Conservation (phyloP, 64 coral and sea anemone genomes). For the Catalaphyllia jardinei region DNA sequence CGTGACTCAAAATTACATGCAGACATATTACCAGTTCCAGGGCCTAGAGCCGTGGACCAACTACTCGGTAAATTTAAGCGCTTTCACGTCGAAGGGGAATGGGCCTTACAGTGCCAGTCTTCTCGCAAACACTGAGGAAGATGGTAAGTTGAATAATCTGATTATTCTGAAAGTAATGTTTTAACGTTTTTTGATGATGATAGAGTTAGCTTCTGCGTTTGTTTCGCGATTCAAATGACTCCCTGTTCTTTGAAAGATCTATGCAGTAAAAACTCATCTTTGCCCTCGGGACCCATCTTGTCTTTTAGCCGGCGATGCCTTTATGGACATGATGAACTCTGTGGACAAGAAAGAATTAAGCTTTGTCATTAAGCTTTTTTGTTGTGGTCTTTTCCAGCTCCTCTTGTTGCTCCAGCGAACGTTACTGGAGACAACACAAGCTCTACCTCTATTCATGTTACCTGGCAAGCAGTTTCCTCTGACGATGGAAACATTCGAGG, state of each 20-base stretch:
- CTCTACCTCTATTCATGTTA: slow-evolving; percentile 49
- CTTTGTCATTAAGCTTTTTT: neutral
- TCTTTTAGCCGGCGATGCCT: too few species aligned
- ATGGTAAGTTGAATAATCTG: neutral
- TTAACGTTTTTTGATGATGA: too few species aligned
- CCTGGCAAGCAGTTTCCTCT: slow-evolving; percentile 22
- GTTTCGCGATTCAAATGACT: too few species aligned
- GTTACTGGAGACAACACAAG: slow-evolving; percentile 58
- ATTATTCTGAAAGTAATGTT: too few species aligned
- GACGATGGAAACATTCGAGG: slow-evolving; percentile 29
- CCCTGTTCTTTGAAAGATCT: too few species aligned
- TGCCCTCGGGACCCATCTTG: too few species aligned
- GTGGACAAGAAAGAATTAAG: neutral
- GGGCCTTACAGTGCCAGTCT: slow-evolving; percentile 27
- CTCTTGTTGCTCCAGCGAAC: slow-evolving; percentile 42
- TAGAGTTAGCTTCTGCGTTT: too few species aligned
- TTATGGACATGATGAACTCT: too few species aligned
- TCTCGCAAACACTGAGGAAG: slow-evolving; percentile 23
- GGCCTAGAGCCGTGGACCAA: slow-evolving; percentile 54
- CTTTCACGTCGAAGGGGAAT: slow-evolving; percentile 41
- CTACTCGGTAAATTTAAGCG: slow-evolving; percentile 40
- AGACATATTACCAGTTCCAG: slow-evolving; percentile 1
- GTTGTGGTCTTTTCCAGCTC: slow-evolving; percentile 18
- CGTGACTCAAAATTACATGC: neutral
- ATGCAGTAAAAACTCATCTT: too few species aligned